Base-by-base conservation (phyloP, 1,140 invertebrate species). In the Drosophila tsacasi region DNA sequence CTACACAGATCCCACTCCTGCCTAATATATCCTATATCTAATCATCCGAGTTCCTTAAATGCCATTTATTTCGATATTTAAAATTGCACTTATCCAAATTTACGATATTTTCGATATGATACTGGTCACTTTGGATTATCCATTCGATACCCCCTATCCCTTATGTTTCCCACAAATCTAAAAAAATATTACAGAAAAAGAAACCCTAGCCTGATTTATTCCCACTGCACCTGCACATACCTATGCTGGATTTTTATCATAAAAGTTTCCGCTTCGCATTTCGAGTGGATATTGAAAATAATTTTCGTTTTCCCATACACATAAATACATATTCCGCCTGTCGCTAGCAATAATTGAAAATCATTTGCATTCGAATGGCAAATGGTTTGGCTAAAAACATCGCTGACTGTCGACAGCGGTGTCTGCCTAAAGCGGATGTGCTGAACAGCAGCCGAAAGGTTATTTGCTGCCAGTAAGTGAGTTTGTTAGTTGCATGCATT, bases 361-460 rank as follows among this genome's bases (percentile, higher is more conserved):
- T 55, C 85, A 85, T 89, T 89, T 89, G 85, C 85, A 89, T 89
- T 85, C 76, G 79, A 83, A 84, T 81, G 81, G 78, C 85, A 84
- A 89, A 87, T 89, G 73, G 76, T 89, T 85, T 89, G 84, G 65
- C 63, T 46, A 39, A 71, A 55, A 71, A 46, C 67, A 71, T 71
- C 47, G 42, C 55, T n/a, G 46, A 13, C 61, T 37, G 35, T 55
- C 61, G 65, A 55, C 63, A 19, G 27, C 25, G 19, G 49, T 67
- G 35, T 79, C 76, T 79, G 49, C 63, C 61, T 66, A 61, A 84
- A 55, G 84, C 84, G 84, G 84, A 89, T 89, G 84, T 85, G 62
- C 71, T 71, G 54, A 40, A 50, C 69, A 17, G 69, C 50, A 42
- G 58, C 49, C 39, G 73, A 76, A 76, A 76, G 60, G 63, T 76